Percentiles rank a stretch among this genome's conserved stretches.
phyloP scores from a whole-genome alignment of 2,888 invertebrate genomes.

The Volucella inflata region DNA sequence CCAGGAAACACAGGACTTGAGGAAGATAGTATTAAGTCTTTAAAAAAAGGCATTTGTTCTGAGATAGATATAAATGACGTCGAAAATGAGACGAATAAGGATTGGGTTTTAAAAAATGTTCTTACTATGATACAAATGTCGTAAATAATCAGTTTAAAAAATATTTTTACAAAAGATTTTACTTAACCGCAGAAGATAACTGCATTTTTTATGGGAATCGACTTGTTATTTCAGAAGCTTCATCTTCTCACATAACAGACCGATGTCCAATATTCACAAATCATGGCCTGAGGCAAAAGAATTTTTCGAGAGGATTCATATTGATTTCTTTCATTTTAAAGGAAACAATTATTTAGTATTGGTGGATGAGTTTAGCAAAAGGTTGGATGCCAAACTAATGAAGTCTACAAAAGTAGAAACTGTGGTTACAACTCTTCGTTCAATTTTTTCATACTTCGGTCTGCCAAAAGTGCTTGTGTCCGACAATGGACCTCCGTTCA shows the following conservation, averaged over 20 bases:
- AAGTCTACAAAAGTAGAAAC: conserved; percentile 20
- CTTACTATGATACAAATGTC: neutral
- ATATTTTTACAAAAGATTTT: neutral
- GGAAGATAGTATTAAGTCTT: no score
- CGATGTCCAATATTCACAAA: conserved; percentile 4
- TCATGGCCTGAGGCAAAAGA: conserved; percentile 45
- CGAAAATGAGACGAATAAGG: conserved; percentile 14
- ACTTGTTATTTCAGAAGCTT: conserved; percentile 62
- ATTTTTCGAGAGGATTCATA: conserved; percentile 54
- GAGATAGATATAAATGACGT: neutral
- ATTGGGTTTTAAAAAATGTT: conserved; percentile 10
- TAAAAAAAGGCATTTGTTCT: no score
- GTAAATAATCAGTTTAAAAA: neutral
- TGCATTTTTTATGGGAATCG: conserved; percentile 42
- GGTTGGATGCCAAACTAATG: no score
- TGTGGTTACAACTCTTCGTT: conserved; percentile 8
- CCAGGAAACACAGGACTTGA: no score
- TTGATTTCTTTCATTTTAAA: conserved; percentile 48
- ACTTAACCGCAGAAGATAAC: neutral
- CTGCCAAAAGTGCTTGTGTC: conserved; percentile 72
- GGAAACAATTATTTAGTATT: conserved; percentile 24
- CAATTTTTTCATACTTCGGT: conserved; percentile 67
- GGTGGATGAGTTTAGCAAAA: no score
- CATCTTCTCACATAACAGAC: neutral
- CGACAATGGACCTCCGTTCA: conserved; percentile 75